Evolutionary conservation across 2,797 vertebrate species (phyloP).

Genomic region (Paratrypauchen microcephalus): DNA sequence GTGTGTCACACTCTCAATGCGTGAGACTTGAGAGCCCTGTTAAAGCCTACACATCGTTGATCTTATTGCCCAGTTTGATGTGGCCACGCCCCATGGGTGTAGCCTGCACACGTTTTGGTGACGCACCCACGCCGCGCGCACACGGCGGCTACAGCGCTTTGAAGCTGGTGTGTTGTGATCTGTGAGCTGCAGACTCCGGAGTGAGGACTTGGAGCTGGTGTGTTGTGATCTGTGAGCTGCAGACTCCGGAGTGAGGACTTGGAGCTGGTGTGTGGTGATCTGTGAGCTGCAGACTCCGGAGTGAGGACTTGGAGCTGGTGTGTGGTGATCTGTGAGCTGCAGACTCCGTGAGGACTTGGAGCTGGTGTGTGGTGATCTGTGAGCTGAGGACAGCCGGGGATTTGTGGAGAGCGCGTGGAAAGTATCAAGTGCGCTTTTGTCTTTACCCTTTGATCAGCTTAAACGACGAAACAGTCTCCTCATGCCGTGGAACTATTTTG

Average conservation of each 20-base stretch:
- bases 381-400: conserved; percentile 27
- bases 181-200: conserved; percentile 53
- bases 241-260: conserved; percentile 54
- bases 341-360: conserved; percentile 42
- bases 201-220: conserved; percentile 74
- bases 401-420: conserved; percentile 21
- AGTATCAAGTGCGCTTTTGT: conserved; percentile 26
- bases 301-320: conserved; percentile 74
- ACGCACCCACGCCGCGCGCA: conserved; percentile 77
- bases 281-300: conserved; percentile 53
- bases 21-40: no score
- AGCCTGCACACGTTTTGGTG: conserved; percentile 64
- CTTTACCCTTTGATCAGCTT: not conserved
- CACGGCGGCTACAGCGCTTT: conserved; percentile 72
- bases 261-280: conserved; percentile 76
- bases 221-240: conserved; percentile 68
- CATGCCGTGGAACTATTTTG: conserved; percentile 8
- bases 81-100: conserved; percentile 51
- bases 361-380: no score
- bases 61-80: not conserved
- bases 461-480: not conserved
- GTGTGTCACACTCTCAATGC: no score
- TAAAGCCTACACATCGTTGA: not conserved
- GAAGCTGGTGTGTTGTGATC: conserved; percentile 76
- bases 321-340: conserved; percentile 68